Base-by-base conservation (phyloP, 2,113 vertebrate genomes). In the Otolemur garnettii region DNA sequence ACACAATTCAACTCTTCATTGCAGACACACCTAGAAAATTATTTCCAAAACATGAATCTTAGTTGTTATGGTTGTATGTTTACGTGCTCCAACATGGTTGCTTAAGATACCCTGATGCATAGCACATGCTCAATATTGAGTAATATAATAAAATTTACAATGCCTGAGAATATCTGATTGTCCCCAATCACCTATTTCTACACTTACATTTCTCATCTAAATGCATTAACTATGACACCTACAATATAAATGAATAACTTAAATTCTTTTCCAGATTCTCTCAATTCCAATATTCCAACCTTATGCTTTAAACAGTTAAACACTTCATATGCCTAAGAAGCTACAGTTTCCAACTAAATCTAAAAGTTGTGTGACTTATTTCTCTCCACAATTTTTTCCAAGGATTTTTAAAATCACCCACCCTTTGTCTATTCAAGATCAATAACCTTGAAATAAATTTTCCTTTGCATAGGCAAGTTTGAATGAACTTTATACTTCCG, bases 11-110 rank as follows among this genome's bases (percentile, higher is more conserved):
- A 42, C 69, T 94, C 45, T 93, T 89, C 74, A 87, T 57, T 93
- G 86, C 38, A 94, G 88, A 86, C 66, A 96, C 38, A 92, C 7
- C 45, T 71, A 64, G 88, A 93, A 97, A 91, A 95, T 79, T 89
- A 95, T 4, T 79, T 35, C 72, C 78, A 93, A 97, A 96, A 91
- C n/a, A 86, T 53, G 4, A 95, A 81, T 72, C 12, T 92, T 5
- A 64, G 17, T 64, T 93, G n/a, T 38, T 86, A 83, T 13, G 60
- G 74, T 5, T 79, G 15, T 85, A 75, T 35, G 87, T 90, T 94
- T 90, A 92, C 92, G 94, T 91, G 74, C 5, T 96, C 79, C 85
- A 86, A 74, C 57, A 30, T 7, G 7, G 24, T 42, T 96, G 57
- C 53, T 62, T 94, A 88, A 96, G 35, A 87, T 30, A 93, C 5